Evolutionary conservation across 2,113 vertebrate species (phyloP), one percentile per base, ranked within the genome.

Genomic region (Sterna hirundo): DNA sequence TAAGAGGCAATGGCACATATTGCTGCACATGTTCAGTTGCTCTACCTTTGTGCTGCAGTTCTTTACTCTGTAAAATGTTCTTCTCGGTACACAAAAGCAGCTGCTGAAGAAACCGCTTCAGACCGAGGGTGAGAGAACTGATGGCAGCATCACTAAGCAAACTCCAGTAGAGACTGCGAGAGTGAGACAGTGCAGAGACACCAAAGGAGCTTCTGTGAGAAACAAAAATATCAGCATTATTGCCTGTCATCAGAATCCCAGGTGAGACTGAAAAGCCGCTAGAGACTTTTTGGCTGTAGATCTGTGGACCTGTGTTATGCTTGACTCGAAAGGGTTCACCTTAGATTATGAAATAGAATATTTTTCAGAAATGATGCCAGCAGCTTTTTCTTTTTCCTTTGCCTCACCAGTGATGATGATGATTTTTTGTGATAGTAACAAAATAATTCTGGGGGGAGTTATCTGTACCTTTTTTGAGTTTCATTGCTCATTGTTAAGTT

Each of bases 41-140:
- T 94, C 88, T 97, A 97, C 94, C 96, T 97, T 96, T 95, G 97
- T 97, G 97, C 93, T 76, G 94, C 86, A 27, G 12, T 93, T 71
- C 69, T 97, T 91, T 42, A 44, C 83, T 74, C 64, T 36, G 58
- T 54, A 96, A 95, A 93, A 97, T 95, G 95, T 91, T 78, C 93
- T 92, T 91, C 96, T 90, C 36, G 2, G 86, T 22, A 34, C 92
- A 97, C 95, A 97, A 96, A 97, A 96, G 97, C 97, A 65, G 96
- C 95, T 66, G 93, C 96, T 97, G 92, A 97, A 95, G 92, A 55
- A 85, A 89, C 58, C 1, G 78, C 92, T 93, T 60, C 57, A 60
- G 80, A 91, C 36, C 0, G 70, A 66, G 82, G 46, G 86, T 65
- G 88, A 90, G 80, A 83, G 84, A 88, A 96, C 72, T 55, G 57